Evolutionary conservation across 2,113 vertebrate species (phyloP).

Genomic region (Chlorodrepanis virens): DNA sequence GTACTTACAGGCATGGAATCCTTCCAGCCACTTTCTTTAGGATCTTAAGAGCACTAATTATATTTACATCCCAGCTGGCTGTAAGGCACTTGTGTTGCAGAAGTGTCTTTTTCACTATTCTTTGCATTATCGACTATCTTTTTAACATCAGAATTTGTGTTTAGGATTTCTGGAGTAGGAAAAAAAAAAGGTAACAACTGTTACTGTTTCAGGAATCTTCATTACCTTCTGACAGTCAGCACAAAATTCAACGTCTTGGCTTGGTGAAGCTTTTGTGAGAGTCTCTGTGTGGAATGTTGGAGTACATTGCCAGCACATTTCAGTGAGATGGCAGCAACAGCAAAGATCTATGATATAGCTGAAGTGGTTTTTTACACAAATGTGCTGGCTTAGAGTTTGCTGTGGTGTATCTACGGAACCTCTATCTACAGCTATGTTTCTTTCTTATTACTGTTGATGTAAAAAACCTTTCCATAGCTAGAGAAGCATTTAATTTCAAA

Average conservation of each 20-base stretch:
- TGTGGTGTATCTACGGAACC: neutral
- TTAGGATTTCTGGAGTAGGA: neutral
- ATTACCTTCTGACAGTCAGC: accelerated
- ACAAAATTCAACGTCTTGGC: neutral
- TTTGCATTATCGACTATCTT: neutral
- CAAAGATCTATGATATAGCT: neutral
- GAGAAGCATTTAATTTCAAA: neutral
- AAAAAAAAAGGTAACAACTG: accelerated
- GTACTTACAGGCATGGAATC: neutral
- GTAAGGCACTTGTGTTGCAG: neutral
- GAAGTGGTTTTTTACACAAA: neutral
- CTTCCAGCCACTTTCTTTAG: neutral
- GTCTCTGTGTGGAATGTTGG: neutral
- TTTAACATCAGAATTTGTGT: neutral
- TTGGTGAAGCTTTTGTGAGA: neutral
- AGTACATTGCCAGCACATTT: neutral
- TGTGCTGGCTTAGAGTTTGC: neutral
- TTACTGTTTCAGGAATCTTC: neutral
- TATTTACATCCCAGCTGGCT: neutral
- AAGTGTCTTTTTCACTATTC: neutral
- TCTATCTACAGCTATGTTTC: neutral
- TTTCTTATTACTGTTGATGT: neutral
- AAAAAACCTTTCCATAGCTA: neutral
- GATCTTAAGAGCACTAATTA: neutral
- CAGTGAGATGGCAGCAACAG: neutral